Conservation (phyloP, 2,113 vertebrate genomes). For the Poeciliopsis prolifica region DNA sequence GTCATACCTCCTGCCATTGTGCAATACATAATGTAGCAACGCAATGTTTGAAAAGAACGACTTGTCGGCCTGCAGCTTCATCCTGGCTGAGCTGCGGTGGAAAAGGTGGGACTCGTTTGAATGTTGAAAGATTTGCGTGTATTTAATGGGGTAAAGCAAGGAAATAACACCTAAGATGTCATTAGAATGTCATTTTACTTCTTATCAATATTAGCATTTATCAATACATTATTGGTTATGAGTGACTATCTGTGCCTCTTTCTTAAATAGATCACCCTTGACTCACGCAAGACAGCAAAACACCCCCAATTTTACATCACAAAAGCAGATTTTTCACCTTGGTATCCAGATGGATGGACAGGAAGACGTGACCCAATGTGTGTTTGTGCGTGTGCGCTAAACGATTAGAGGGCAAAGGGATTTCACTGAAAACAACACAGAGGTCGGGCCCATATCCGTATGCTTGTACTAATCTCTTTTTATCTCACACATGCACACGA, state of each 20-base stretch:
- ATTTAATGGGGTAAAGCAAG: neutral
- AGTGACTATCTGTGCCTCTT: neutral
- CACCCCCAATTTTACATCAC: neutral
- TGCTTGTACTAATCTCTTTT: constrained; percentile 30
- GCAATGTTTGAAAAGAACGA: neutral
- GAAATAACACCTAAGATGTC: neutral
- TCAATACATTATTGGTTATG: neutral
- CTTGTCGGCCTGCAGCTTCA: neutral
- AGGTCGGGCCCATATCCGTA: constrained; percentile 32
- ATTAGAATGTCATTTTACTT: no score
- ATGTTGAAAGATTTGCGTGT: neutral
- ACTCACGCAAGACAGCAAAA: neutral
- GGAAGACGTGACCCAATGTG: neutral
- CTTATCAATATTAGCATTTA: neutral
- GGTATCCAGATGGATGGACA: no score
- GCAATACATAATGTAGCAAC: neutral
- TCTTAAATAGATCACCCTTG: neutral
- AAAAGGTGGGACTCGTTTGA: neutral
- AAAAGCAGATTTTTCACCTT: no score
- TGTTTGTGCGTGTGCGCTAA: neutral
- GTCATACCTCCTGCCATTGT: neutral
- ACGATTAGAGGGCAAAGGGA: constrained; percentile 25
- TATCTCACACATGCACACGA: constrained; percentile 3
- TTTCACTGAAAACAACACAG: constrained; percentile 41
- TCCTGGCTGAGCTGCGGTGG: neutral